A percentile compares a stretch with the other conserved stretches of the same genome.
These are phyloP conservation scores for Bos javanicus DNA, from an alignment of 2,113 vertebrate species.

Conservation along the genomic window DNA sequence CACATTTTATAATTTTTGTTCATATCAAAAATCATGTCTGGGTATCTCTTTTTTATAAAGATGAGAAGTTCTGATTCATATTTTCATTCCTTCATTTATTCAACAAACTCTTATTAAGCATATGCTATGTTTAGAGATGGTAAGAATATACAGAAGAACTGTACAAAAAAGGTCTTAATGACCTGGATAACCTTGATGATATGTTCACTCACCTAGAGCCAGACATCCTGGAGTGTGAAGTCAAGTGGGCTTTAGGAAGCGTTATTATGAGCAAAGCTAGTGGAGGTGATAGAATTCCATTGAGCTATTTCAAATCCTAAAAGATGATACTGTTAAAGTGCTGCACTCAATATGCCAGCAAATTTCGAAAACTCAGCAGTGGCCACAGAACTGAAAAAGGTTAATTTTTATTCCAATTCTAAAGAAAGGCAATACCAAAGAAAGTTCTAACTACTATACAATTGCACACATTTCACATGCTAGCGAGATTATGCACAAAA, in stretches of 20 bases:
- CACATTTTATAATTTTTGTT: neutral
- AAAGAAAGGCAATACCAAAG: neutral
- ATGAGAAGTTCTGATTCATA: neutral
- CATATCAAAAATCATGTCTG: neutral
- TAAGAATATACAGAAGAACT: neutral
- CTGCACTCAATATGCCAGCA: neutral
- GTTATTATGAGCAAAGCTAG: neutral
- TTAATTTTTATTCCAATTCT: neutral
- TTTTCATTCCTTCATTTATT: neutral
- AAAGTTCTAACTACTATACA: neutral
- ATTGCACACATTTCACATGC: neutral
- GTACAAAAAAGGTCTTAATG: neutral
- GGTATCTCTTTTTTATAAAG: neutral
- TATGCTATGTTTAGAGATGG: neutral
- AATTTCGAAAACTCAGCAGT: neutral
- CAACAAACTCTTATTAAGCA: neutral
- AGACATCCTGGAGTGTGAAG: neutral
- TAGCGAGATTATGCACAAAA: neutral
- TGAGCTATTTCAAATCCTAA: neutral
- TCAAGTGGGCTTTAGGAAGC: neutral
- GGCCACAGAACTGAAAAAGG: neutral
- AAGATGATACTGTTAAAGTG: neutral
- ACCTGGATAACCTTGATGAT: neutral
- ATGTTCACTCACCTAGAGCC: neutral
- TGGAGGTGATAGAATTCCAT: neutral